A percentile compares a stretch with the other conserved stretches of the same genome.
Evolutionary conservation across 2,888 invertebrate species (phyloP).

Genomic region (Cheilosia pagana): DNA sequence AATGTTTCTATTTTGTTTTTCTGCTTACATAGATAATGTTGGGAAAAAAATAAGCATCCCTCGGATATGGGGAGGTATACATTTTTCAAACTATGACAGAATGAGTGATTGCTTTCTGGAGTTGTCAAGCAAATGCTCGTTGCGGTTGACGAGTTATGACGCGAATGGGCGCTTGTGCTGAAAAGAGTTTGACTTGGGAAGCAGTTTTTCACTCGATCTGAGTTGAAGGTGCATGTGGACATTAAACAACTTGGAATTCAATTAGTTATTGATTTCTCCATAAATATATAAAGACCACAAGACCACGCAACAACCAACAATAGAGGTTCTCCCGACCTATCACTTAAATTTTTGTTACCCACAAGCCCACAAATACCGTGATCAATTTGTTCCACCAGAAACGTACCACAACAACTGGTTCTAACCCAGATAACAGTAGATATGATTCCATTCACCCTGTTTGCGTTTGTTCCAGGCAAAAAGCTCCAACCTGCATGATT

Average conservation of each 20-base stretch:
- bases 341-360: background rate
- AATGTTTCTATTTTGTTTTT: background rate
- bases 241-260: background rate
- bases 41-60: background rate
- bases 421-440: constrained; percentile 35
- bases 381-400: constrained; percentile 29
- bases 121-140: constrained; percentile 8
- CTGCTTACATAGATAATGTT: background rate
- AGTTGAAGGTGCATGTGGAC: too few species aligned
- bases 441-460: constrained; percentile 34
- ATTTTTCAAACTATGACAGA: constrained; percentile 32
- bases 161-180: background rate
- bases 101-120: constrained; percentile 27
- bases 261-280: background rate
- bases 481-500: constrained; percentile 15
- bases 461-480: constrained; percentile 7
- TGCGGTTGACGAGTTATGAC: background rate
- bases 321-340: too few species aligned
- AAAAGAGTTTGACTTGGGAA: background rate
- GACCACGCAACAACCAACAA: too few species aligned
- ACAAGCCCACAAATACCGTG: constrained; percentile 7
- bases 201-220: background rate
- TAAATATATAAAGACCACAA: too few species aligned
- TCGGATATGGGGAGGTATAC: constrained; percentile 13
- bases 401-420: constrained; percentile 26